A percentile compares a stretch with the other conserved stretches of the same genome.
Conservation (phyloP, 2,797 vertebrate species). For the Saxicola maurus region DNA sequence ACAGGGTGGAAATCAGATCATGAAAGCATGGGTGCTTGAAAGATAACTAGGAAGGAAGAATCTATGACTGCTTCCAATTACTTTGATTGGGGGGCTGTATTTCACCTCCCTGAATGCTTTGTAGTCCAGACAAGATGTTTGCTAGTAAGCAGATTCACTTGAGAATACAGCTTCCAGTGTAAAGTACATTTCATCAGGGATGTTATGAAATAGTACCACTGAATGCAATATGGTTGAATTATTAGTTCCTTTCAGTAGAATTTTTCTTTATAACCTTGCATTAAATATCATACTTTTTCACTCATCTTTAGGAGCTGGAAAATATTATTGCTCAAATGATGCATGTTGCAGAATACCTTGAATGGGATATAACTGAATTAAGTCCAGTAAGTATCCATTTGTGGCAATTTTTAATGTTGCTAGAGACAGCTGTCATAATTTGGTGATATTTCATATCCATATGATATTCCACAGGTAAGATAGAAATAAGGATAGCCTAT, state of each 20-base stretch:
- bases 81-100: background rate
- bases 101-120: background rate
- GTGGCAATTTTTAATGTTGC: background rate
- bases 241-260: background rate
- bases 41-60: background rate
- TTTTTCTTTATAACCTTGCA: background rate
- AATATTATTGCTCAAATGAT: constrained; percentile 97
- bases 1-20: background rate
- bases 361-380: constrained; percentile 94
- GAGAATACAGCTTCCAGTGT: background rate
- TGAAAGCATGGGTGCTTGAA: background rate
- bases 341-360: constrained; percentile 93
- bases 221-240: background rate
- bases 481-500: background rate
- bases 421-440: background rate
- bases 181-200: background rate
- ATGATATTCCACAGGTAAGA: background rate
- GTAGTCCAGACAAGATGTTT: background rate
- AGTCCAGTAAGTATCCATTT: constrained; percentile 80
- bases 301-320: constrained; percentile 83
- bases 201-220: background rate
- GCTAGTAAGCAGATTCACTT: background rate
- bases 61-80: background rate
- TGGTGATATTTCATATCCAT: background rate
- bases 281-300: background rate